phyloP scores from a whole-genome alignment of 1,140 invertebrate genomes.

The Episyrphus balteatus region DNA sequence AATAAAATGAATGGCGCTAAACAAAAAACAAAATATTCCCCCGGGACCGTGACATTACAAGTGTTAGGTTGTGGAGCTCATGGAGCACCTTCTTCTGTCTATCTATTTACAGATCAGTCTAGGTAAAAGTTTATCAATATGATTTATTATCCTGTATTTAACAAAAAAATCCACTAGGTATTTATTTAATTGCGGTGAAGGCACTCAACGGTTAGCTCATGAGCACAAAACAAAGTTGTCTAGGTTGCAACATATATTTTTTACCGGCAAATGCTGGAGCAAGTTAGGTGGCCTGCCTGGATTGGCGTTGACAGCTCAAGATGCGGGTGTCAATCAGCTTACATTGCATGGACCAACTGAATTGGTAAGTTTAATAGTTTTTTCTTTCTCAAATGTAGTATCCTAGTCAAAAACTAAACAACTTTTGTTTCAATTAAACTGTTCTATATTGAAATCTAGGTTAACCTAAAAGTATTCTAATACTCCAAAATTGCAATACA shows the following conservation, averaged over 20 bases:
- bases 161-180: constrained; percentile 45
- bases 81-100: constrained; percentile 60
- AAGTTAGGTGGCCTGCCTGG: constrained; percentile 78
- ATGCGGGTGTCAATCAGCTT: constrained; percentile 65
- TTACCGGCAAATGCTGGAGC: constrained; percentile 72
- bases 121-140: constrained; percentile 40
- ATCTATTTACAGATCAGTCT: constrained; percentile 65
- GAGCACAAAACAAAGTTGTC: constrained; percentile 77
- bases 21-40: constrained; percentile 38
- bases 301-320: constrained; percentile 70
- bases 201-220: constrained; percentile 72
- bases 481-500: no score
- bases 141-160: not conserved
- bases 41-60: constrained; percentile 58
- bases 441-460: constrained; percentile 23
- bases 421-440: constrained; percentile 8
- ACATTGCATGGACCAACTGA: constrained; percentile 74
- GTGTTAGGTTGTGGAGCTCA: constrained; percentile 63
- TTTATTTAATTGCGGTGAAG: constrained; percentile 90
- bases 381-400: not conserved
- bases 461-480: no score
- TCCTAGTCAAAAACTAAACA: not conserved
- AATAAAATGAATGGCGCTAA: no score
- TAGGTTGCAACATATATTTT: constrained; percentile 73
- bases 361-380: constrained; percentile 42